phyloP scores from a whole-genome alignment of 2,888 invertebrate genomes.

The Drosophila nr. perissopoda region DNA sequence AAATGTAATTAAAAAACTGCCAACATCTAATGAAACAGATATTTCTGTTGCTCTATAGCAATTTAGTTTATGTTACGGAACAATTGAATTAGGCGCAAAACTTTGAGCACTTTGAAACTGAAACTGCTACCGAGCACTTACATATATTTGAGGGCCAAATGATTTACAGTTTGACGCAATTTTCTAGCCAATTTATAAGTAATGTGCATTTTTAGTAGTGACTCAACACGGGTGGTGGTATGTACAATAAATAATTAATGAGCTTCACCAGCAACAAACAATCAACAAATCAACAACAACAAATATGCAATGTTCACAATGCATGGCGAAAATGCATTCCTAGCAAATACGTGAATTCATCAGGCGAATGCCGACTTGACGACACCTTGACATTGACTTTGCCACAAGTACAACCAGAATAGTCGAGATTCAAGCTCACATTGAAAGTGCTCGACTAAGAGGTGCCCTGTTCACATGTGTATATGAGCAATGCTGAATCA shows the following conservation, averaged over 20 bases:
- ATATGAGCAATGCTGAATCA: too few relatives aligned
- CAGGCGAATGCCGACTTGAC: constrained; percentile 20
- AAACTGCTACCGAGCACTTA: neutral
- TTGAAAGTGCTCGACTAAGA: neutral
- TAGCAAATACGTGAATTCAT: constrained; percentile 34
- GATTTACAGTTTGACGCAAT: constrained; percentile 19
- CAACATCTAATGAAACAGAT: constrained; percentile 50
- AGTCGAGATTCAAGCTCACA: neutral
- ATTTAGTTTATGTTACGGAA: constrained; percentile 59
- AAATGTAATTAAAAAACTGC: constrained; percentile 54
- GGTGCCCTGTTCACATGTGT: neutral
- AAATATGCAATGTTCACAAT: constrained; percentile 46
- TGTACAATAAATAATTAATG: constrained; percentile 74
- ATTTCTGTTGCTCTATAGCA: constrained; percentile 58
- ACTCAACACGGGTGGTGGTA: constrained; percentile 49
- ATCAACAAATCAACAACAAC: constrained; percentile 37
- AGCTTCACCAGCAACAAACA: constrained; percentile 40
- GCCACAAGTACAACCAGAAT: constrained; percentile 35
- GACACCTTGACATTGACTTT: constrained; percentile 57
- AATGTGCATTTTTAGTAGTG: constrained; percentile 36
- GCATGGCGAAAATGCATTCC: constrained; percentile 49
- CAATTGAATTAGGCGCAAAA: constrained; percentile 59
- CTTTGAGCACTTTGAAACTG: constrained; percentile 19
- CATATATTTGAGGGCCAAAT: constrained; percentile 12
- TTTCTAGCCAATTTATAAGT: constrained; percentile 25